A percentile compares a stretch with the other conserved stretches of the same genome.
Conservation (phyloP, 2,113 vertebrate genomes). For the Rhagologus leucostigma region DNA sequence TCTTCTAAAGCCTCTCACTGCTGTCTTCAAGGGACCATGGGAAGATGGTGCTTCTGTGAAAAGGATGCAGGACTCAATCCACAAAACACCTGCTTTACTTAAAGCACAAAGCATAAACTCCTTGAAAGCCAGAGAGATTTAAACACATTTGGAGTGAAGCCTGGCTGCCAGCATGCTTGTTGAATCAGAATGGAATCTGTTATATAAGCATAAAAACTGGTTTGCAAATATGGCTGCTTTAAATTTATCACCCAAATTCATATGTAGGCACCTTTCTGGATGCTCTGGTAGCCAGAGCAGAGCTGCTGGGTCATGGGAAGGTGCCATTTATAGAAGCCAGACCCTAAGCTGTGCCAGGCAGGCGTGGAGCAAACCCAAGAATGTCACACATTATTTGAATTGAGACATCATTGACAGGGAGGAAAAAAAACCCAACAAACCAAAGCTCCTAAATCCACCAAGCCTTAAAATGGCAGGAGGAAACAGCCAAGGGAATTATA, state of each 20-base stretch:
- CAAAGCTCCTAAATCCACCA: slow-evolving; percentile 49
- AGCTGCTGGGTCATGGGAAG: background rate
- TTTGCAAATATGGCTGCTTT: background rate
- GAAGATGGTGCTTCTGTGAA: background rate
- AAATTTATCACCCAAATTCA: background rate
- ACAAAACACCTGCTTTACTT: background rate
- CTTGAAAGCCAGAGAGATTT: background rate
- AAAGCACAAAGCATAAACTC: background rate
- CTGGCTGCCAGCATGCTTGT: slow-evolving; percentile 2
- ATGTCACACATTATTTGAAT: slow-evolving; percentile 35
- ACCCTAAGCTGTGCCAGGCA: background rate
- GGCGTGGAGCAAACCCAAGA: background rate
- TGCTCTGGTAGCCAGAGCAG: background rate
- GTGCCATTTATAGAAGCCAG: slow-evolving; percentile 31
- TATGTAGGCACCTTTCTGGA: background rate
- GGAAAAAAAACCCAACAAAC: background rate
- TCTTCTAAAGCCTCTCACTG: background rate
- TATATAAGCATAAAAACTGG: background rate
- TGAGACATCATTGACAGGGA: slow-evolving; percentile 36
- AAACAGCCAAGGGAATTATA: background rate
- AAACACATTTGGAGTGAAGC: background rate
- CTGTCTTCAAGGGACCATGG: background rate
- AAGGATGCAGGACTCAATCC: background rate
- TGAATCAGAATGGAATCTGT: background rate
- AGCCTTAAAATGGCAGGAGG: slow-evolving; percentile 10